Evolutionary conservation across 2,113 vertebrate species (phyloP).

Genomic region (Microcebus ravelobensis): DNA sequence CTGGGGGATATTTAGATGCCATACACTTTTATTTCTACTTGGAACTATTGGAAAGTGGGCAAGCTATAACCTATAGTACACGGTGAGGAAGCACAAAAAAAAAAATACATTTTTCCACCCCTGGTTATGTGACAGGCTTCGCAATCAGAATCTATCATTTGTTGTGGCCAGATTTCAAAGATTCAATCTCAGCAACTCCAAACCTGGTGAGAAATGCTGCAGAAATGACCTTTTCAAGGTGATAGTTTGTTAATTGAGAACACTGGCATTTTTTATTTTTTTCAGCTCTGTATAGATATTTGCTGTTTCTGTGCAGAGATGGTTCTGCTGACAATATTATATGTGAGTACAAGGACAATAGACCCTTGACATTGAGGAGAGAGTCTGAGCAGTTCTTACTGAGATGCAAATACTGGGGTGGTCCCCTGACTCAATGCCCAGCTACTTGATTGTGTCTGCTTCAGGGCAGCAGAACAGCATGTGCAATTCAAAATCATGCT

Average conservation of each 20-base stretch:
- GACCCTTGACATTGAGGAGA: not conserved
- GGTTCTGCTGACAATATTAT: not conserved
- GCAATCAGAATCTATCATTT: conserved; percentile 28
- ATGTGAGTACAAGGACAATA: not conserved
- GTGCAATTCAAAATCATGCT: not conserved
- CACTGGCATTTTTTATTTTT: not conserved
- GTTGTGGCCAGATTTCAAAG: not conserved
- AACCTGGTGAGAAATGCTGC: conserved; percentile 23
- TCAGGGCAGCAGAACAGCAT: not conserved
- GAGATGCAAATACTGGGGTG: not conserved
- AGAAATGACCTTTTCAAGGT: conserved; percentile 56
- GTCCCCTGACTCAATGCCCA: not conserved
- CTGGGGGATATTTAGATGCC: not conserved
- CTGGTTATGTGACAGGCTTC: not conserved
- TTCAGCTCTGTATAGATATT: not conserved
- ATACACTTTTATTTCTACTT: conserved; percentile 58
- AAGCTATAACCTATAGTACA: not conserved
- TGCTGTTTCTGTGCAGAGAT: not conserved
- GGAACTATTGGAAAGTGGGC: not conserved
- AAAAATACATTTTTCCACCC: not conserved
- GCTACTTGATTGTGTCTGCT: not conserved
- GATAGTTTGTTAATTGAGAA: conserved; percentile 50
- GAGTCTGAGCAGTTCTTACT: not conserved
- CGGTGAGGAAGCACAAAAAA: not conserved
- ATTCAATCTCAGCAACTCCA: conserved; percentile 1